phyloP scores from a whole-genome alignment of 2,797 vertebrate species.

The Notamacropus eugenii region DNA sequence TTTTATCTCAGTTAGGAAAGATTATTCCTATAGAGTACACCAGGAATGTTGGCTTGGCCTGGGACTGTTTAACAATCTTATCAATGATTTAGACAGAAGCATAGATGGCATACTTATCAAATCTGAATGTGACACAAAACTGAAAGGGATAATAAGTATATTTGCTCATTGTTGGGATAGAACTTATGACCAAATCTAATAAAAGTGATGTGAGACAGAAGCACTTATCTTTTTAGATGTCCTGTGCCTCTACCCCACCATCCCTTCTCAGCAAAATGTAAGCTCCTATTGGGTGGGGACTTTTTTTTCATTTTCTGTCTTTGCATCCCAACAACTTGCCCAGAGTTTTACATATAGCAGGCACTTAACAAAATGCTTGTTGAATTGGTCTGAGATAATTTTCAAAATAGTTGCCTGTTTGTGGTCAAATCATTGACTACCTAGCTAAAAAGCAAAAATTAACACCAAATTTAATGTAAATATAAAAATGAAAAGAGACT shows the following conservation, averaged over 20 bases:
- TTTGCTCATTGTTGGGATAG: too few species aligned
- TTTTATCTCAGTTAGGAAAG: neutral
- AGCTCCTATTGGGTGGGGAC: too few species aligned
- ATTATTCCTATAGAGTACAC: neutral
- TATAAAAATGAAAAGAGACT: neutral
- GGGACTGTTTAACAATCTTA: neutral
- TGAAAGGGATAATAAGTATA: neutral
- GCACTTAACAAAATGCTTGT: neutral
- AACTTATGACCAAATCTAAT: too few species aligned
- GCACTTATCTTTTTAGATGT: too few species aligned
- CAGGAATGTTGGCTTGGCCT: neutral
- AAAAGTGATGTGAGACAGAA: too few species aligned
- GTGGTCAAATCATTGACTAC: neutral
- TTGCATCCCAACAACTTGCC: too few species aligned
- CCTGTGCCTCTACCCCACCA: too few species aligned
- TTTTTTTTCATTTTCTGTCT: too few species aligned
- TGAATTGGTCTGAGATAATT: neutral
- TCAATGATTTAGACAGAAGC: neutral
- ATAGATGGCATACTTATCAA: neutral
- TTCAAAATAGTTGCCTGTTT: neutral
- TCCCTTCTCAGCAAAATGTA: too few species aligned
- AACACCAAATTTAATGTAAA: neutral
- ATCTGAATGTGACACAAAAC: neutral
- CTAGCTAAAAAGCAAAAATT: neutral
- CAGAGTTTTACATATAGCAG: neutral